Evolutionary conservation across 2,113 vertebrate genomes (phyloP), one percentile per base, ranked within the genome.

Genomic region (Dipodomys merriami): DNA sequence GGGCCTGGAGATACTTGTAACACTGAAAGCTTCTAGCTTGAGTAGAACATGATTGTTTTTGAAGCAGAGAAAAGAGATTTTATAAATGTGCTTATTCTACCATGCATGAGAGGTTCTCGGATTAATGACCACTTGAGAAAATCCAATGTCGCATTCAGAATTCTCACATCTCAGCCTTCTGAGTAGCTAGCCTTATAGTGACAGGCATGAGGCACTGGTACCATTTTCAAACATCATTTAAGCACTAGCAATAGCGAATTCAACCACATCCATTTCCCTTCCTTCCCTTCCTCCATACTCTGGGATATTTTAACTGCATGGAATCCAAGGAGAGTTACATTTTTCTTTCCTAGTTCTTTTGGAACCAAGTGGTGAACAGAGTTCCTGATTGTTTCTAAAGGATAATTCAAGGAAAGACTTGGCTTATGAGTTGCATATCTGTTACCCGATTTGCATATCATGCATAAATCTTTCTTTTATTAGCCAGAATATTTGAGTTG

Each of bases 331-430:
- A 77, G 15, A 65, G 22, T 11, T 20, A 35, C 13, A 46, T 29
- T 86, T 49, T 39, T 22, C 39, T 22, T 64, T 18, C 27, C 33
- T 39, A 13, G 25, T 46, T 9, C 7, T 76, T 80, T 91, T 74
- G 78, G 33, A 88, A 85, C 27, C 81, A 53, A n/a, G 33, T 72
- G 83, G 7, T 39, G 39, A 60, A 92, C 60, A 57, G 82, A 80
- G 39, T 83, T 88, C 77, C 85, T 83, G 49, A 80, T 64, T 92
- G 46, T 86, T 93, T 90, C 84, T 71, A 89, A 80, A 92, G 62
- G 30, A 71, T 77, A 79, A 86, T 73, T 83, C 72, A 93, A 81
- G 68, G 46, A 80, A 95, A 88, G 23, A 68, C 13, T 89, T 78
- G 83, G 35, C 5, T 83, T 91, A 8, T 49, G 60, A 92, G 91